A percentile compares a stretch with the other conserved stretches of the same genome.
Conservation (phyloP, 2,888 invertebrate genomes). For the Pristionchus arcanus region DNA sequence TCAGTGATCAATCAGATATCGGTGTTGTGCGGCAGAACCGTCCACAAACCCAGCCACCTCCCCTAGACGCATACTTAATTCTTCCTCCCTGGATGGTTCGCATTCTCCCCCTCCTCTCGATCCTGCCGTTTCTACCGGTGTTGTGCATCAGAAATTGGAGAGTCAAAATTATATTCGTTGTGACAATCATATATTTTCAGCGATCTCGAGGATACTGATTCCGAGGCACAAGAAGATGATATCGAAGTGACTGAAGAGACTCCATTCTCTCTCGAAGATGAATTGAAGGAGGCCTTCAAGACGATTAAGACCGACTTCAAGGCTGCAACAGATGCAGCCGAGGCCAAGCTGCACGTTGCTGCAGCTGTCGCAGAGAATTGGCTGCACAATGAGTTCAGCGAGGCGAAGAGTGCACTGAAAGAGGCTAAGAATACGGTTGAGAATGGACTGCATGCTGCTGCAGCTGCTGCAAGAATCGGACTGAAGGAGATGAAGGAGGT, state of each 20-base stretch:
- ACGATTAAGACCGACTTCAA: background rate
- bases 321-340: background rate
- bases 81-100: too few relatives aligned
- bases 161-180: too few relatives aligned
- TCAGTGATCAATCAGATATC: too few relatives aligned
- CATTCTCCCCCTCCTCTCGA: too few relatives aligned
- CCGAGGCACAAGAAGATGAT: background rate
- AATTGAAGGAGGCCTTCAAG: background rate
- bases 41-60: too few relatives aligned
- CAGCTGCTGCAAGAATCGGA: background rate
- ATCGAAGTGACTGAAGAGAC: background rate
- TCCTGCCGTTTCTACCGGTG: too few relatives aligned
- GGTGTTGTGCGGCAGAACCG: too few relatives aligned
- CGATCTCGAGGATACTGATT: background rate
- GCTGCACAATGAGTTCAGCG: background rate
- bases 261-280: background rate
- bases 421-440: background rate
- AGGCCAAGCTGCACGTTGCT: background rate
- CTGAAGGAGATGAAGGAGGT: background rate
- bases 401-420: background rate
- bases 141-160: too few relatives aligned
- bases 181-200: background rate
- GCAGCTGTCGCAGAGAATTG: background rate
- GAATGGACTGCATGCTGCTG: background rate
- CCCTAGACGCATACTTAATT: too few relatives aligned